Percentiles rank a stretch among this genome's conserved stretches.
Conservation (phyloP, 1,140 invertebrate species). For the Leptonema lineaticorne region DNA sequence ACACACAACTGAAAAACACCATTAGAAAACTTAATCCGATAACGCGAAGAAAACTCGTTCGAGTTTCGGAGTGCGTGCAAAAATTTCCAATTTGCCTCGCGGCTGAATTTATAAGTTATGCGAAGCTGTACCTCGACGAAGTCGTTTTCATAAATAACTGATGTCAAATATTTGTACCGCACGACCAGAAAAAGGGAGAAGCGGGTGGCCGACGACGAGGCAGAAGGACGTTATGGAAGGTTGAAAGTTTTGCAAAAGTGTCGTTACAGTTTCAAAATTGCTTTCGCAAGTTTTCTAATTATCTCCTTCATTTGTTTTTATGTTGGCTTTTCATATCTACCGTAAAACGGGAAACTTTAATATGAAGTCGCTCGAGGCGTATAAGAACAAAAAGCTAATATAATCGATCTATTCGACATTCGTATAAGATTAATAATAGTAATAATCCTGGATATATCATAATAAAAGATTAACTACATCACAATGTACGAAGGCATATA, state of each 20-base stretch:
- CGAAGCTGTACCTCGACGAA: background rate
- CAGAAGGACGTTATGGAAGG: constrained; percentile 8
- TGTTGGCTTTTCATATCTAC: constrained; percentile 31
- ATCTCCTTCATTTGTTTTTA: constrained; percentile 42
- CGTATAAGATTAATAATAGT: too few species aligned
- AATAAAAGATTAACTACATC: too few species aligned
- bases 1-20: too few species aligned
- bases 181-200: too few species aligned
- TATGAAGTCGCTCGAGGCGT: constrained; percentile 22
- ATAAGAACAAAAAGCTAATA: too few species aligned
- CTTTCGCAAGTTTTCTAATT: constrained; percentile 41
- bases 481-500: too few species aligned
- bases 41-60: too few species aligned
- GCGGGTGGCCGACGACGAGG: too few species aligned
- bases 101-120: constrained; percentile 11
- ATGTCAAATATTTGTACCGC: constrained; percentile 13
- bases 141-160: constrained; percentile 21
- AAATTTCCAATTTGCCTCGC: background rate
- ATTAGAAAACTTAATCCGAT: too few species aligned
- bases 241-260: constrained; percentile 30
- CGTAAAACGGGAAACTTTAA: constrained; percentile 36
- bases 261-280: constrained; percentile 35
- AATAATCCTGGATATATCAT: too few species aligned
- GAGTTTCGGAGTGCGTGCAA: background rate
- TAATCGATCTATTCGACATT: too few species aligned